phyloP scores from a whole-genome alignment of 1,140 invertebrate genomes.

The Colletes gigas region DNA sequence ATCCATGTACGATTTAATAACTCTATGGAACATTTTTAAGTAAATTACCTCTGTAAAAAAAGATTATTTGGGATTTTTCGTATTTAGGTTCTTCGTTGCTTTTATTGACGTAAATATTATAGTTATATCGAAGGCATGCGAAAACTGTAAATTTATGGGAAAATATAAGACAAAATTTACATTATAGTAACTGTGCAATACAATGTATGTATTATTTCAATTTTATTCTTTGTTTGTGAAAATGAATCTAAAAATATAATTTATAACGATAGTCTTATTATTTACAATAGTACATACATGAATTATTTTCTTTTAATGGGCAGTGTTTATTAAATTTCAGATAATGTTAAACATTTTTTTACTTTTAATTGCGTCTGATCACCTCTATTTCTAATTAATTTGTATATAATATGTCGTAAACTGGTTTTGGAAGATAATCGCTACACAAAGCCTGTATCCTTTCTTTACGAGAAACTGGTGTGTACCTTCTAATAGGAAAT shows the following conservation, averaged over 20 bases:
- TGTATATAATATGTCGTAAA: conserved; percentile 87
- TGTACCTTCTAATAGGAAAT: conserved; percentile 90
- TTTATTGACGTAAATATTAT: no score
- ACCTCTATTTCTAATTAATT: conserved; percentile 68
- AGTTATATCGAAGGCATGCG: background rate
- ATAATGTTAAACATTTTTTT: background rate
- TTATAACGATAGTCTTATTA: background rate
- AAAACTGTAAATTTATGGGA: no score
- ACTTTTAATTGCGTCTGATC: background rate
- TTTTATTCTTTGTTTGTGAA: no score
- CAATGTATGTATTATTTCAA: no score
- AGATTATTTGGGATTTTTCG: no score
- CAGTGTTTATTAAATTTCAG: conserved; percentile 1
- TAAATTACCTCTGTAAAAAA: no score
- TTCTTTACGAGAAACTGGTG: conserved; percentile 88
- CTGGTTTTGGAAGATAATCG: conserved; percentile 88
- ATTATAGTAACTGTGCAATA: no score
- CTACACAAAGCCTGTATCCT: conserved; percentile 89
- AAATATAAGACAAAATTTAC: no score
- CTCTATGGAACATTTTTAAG: no score
- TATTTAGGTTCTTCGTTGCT: no score
- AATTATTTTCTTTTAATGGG: conserved; percentile 1
- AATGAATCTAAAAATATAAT: no score
- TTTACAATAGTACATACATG: background rate
- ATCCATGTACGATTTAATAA: no score